These are phyloP conservation scores for Antheraea yamamai DNA, from an alignment of 2,888 invertebrate species.

Conservation along the genomic window DNA sequence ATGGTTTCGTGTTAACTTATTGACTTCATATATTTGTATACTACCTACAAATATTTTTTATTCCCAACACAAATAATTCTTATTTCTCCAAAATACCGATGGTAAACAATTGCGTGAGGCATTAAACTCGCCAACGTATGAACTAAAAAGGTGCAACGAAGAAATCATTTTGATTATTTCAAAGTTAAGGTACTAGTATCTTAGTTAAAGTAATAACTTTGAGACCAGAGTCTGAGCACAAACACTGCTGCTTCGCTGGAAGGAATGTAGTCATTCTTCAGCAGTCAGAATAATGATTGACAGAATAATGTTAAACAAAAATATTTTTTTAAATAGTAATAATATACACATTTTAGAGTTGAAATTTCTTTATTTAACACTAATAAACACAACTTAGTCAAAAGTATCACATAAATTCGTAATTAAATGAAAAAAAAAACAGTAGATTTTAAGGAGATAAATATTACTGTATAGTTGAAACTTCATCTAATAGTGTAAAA, in stretches of 20 bases:
- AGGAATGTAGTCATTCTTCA: background rate
- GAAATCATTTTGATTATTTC: too few species aligned
- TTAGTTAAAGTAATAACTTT: too few species aligned
- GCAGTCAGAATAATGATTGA: background rate
- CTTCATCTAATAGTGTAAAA: background rate
- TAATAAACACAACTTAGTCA: conserved; percentile 64
- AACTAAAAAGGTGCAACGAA: too few species aligned
- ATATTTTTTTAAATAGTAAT: conserved; percentile 29
- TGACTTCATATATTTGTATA: too few species aligned
- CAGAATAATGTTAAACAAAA: conserved; percentile 38
- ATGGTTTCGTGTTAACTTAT: too few species aligned
- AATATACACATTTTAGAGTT: background rate
- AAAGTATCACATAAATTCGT: conserved; percentile 75
- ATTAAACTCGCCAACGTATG: too few species aligned
- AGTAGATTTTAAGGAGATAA: conserved; percentile 44
- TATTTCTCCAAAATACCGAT: too few species aligned
- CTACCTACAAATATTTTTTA: too few species aligned
- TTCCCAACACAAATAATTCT: too few species aligned
- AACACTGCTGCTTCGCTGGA: background rate
- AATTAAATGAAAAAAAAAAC: conserved; percentile 34
- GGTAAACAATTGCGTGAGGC: too few species aligned
- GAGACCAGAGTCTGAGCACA: too few species aligned
- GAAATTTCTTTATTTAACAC: conserved; percentile 63
- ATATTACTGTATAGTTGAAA: conserved; percentile 29
- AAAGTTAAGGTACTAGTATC: too few species aligned